A percentile compares a stretch with the other conserved stretches of the same genome.
Evolutionary conservation across 2,113 vertebrate genomes (phyloP).

Genomic region (Coturnix japonica): DNA sequence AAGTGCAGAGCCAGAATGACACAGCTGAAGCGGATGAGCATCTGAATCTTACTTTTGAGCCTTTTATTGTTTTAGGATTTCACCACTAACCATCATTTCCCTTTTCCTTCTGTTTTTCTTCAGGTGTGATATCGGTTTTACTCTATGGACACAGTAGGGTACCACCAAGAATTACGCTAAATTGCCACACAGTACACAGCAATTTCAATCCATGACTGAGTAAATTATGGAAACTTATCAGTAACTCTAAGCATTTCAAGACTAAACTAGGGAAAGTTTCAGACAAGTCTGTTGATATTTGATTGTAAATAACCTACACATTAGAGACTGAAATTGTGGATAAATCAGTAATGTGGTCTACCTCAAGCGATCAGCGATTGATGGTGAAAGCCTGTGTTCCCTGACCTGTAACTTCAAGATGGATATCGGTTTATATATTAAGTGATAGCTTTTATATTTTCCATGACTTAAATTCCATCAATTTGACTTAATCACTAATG

Average conservation of each 20-base stretch:
- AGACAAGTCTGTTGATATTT: conserved; percentile 36
- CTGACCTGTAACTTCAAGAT: conserved; percentile 53
- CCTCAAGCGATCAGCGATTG: conserved; percentile 72
- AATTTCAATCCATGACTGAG: conserved; percentile 46
- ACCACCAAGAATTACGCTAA: conserved; percentile 63
- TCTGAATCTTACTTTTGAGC: conserved; percentile 65
- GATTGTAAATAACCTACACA: conserved; percentile 63
- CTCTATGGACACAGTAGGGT: conserved; percentile 53
- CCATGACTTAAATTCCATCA: conserved; percentile 3
- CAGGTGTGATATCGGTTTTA: conserved; percentile 63
- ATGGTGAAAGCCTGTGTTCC: conserved; percentile 53
- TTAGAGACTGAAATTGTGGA: conserved; percentile 51
- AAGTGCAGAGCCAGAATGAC: conserved; percentile 61
- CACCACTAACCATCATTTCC: conserved; percentile 66
- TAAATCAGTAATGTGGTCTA: conserved; percentile 74
- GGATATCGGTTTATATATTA: conserved; percentile 40
- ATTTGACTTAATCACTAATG: conserved; percentile 4
- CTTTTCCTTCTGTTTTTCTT: conserved; percentile 51
- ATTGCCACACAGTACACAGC: conserved; percentile 63
- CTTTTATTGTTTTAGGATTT: conserved; percentile 68
- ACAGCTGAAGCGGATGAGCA: conserved; percentile 65
- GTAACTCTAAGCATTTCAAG: conserved; percentile 55
- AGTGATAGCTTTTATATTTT: conserved; percentile 41
- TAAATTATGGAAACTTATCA: conserved; percentile 68
- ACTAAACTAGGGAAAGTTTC: conserved; percentile 69